Base-by-base conservation (phyloP, 2,797 vertebrate species). In the Falco concolor region DNA sequence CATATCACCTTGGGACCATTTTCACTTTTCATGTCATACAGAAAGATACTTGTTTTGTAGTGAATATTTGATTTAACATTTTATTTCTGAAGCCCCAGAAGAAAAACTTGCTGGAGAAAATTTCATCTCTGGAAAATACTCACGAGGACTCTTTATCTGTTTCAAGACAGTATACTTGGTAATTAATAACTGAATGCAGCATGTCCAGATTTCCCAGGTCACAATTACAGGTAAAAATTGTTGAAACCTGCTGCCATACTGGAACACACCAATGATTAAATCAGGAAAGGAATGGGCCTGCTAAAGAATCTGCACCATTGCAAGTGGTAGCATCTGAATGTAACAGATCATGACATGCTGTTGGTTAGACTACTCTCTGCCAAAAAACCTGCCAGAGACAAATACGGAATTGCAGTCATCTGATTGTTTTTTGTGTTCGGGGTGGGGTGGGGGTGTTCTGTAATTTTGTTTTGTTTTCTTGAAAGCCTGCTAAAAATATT, bases 81-180 rank as follows among this genome's bases (percentile, higher is more conserved):
- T 91, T 80, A 52, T 24, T 79, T 94, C 56, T 53, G 32, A 87
- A 96, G 19, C 68, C 68, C 80, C 69, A 87, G 56, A 95, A 91
- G 25, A 82, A 87, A 76, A 91, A 69, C 27, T 36, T 90, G 17
- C 42, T 73, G 32, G 28, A 80, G 36, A 81, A 4, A 2, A 65
- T 60, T 90, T 78, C 9, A 38, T 82, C 23, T 77, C 45, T 70
- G 25, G 44, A 89, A 87, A 87, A 87, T 14, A 17, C 32, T 80
- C 53, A 34, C 0, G 0, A 90, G 36, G 19, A 85, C 9, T 45
- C 24, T 90, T 38, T 49, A 52, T 4, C 16, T 76, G 13, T 56
- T 89, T 85, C 53, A 70, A 70, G 47, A 53, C 40, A 60, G 38
- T 19, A 53, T 28, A 5, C 4, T 59, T 54, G 36, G 17, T 27